Percentiles rank a stretch among this genome's conserved stretches.
These are phyloP conservation scores for Leguminivora glycinivorella DNA, from an alignment of 1,140 invertebrate genomes.

Conservation along the genomic window DNA sequence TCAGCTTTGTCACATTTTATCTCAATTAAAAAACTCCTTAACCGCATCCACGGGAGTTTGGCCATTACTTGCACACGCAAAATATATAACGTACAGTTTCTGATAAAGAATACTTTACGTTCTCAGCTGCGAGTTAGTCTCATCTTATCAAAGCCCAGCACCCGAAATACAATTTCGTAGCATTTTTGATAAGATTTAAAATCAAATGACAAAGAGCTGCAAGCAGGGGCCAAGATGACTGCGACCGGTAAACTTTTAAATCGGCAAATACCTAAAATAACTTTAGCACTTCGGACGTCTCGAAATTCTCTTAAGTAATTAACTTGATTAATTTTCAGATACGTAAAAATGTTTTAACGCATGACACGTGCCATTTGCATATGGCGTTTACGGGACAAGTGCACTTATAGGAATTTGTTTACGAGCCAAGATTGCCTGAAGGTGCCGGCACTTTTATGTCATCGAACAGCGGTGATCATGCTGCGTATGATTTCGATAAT, in stretches of 20 bases:
- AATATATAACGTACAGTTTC: background rate
- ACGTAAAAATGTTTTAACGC: conserved; percentile 25
- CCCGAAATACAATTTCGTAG: background rate
- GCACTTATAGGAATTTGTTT: conserved; percentile 38
- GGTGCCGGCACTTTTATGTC: conserved; percentile 63
- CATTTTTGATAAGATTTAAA: background rate
- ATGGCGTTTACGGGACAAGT: conserved; percentile 44
- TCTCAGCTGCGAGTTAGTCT: background rate
- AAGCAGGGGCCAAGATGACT: background rate
- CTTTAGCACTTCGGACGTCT: background rate
- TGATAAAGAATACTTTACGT: conserved; percentile 13
- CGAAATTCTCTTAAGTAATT: conserved; percentile 17
- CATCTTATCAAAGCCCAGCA: background rate
- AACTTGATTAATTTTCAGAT: conserved; percentile 28
- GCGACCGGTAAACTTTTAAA: conserved; percentile 1
- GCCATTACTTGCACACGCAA: background rate
- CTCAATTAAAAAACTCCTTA: conserved; percentile 15
- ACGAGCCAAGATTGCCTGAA: conserved; percentile 44
- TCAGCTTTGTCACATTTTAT: conserved; percentile 7
- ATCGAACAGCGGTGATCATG: conserved; percentile 49
- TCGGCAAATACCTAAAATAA: conserved; percentile 27
- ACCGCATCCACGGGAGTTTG: background rate
- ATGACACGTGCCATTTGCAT: conserved; percentile 61
- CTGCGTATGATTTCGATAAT: conserved; percentile 35
- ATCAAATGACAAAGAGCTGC: background rate